Evolutionary conservation across 2,888 invertebrate species (phyloP), one percentile per base, ranked within the genome.

Genomic region (Conomelus anceps): DNA sequence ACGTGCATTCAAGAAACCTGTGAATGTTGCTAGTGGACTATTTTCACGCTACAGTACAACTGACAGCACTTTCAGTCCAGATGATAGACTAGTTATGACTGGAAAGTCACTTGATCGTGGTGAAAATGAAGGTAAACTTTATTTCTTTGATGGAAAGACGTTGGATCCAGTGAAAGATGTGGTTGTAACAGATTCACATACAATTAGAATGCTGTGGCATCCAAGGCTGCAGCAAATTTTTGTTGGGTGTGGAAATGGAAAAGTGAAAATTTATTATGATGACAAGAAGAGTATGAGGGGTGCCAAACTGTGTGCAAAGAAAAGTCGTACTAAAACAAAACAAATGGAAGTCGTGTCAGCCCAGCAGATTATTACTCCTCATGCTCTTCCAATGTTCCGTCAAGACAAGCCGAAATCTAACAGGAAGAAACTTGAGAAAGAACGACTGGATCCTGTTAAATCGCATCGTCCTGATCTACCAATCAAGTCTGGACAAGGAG

Each of bases 141-240:
- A 97, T 89, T 98, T 99, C 93, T 97, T 96, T 91, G 96, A 97
- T 92, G 94, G 97, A 0, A 95, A 96, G 89, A 97, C 96, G 0
- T 97, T 97, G 91, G 95, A 97, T 23, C 92, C 95, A 29, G 95
- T 97, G 0, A 95, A 96, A 84, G 95, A 96, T 90, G 95, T 99
- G 89, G 95, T 96, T 11, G 97, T 98, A 0, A 95, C 96, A 0
- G 95, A 96, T 92, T 96, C 97, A 0, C 97, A 97, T 91, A 96
- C 98, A 0, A 97, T 99, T 0, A 97, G 98, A 92, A 95, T 96
- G 0, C 93, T 97, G 0, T 99, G 99, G 99, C 99, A 99, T 94
- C 97, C 99, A 0, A 98, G 98, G 93, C 93, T 99, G n/a, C 99
- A 99, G 93, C 99, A 99, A 93, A 96, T 99, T 85, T 97, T 99